phyloP scores from a whole-genome alignment of 2,113 vertebrate genomes.

The Passer montanus region DNA sequence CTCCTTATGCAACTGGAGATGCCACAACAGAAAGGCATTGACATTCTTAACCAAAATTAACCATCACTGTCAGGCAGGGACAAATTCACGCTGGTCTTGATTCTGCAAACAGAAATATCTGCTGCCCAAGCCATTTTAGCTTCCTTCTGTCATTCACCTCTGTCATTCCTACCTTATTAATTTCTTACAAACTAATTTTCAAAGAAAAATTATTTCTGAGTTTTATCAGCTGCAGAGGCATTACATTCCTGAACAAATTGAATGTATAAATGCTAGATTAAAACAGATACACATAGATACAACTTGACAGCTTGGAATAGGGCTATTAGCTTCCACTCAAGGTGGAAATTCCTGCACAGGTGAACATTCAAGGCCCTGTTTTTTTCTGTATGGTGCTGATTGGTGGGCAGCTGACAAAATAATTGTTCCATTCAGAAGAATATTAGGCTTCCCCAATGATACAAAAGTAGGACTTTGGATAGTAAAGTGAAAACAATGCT shows the following conservation, averaged over 20 bases:
- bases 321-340: background rate
- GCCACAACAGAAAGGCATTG: background rate
- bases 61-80: background rate
- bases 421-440: background rate
- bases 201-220: background rate
- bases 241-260: background rate
- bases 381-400: background rate
- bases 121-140: background rate
- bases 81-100: background rate
- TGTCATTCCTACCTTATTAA: background rate
- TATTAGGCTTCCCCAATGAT: background rate
- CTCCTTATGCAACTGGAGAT: background rate
- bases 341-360: background rate
- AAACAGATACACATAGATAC: background rate
- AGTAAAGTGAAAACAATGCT: background rate
- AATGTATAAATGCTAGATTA: background rate
- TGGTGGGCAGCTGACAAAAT: background rate
- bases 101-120: background rate
- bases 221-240: background rate
- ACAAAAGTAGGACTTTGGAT: background rate
- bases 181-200: background rate
- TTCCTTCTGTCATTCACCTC: background rate
- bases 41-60: background rate
- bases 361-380: background rate
- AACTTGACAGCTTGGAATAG: background rate